Percentiles rank a stretch among this genome's conserved stretches.
Evolutionary conservation across 2,113 vertebrate genomes (phyloP).

Genomic region (Girardinichthys multiradiatus): DNA sequence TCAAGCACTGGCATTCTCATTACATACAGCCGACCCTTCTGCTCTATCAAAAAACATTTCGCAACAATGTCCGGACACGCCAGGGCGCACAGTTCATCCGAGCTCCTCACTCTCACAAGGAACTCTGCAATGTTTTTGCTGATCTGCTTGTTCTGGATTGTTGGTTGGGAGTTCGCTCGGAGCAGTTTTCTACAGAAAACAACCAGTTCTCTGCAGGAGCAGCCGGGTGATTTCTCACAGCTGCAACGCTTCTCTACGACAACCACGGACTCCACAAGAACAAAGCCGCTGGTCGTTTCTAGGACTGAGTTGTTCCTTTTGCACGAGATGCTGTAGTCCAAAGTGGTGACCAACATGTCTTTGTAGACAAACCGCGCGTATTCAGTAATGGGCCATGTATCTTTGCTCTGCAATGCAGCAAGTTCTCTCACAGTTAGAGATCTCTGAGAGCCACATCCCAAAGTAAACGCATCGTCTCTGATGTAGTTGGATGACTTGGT

Average conservation of each 20-base stretch:
- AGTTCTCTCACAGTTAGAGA: neutral
- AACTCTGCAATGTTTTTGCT: neutral
- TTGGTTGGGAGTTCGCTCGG: neutral
- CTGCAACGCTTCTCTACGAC: neutral
- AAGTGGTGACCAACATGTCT: neutral
- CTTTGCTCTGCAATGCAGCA: conserved; percentile 1
- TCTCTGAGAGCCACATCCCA: conserved; percentile 14
- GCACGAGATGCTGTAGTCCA: accelerated
- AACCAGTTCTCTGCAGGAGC: neutral
- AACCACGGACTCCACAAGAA: neutral
- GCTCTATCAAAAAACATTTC: neutral
- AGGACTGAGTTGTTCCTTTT: neutral
- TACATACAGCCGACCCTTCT: neutral
- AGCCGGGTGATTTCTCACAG: neutral
- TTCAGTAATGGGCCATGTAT: neutral
- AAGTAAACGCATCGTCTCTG: neutral
- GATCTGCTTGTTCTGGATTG: neutral
- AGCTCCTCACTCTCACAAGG: conserved; percentile 2
- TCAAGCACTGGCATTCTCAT: conserved; percentile 15
- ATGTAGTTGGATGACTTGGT: neutral
- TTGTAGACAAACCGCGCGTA: neutral
- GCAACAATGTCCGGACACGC: neutral
- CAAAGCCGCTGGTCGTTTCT: neutral
- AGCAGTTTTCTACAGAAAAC: conserved; percentile 19
- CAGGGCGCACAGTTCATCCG: neutral